phyloP scores from a whole-genome alignment of 2,797 vertebrate genomes.

The Lepidocolaptes lacrymiger region DNA sequence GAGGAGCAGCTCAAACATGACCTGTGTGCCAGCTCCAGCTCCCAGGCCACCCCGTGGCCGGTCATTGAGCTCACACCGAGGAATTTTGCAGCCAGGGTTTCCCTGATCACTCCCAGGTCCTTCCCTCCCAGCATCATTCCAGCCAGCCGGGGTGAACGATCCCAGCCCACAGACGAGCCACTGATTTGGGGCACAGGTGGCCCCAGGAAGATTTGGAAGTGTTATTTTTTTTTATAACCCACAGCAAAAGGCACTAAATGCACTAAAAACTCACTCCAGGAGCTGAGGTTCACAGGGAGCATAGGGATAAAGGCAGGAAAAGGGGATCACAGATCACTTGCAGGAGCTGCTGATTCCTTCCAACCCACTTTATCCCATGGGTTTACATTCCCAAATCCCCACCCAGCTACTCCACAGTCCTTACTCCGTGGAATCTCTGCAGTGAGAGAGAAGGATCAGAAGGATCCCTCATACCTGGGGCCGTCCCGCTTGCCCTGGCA shows the following conservation, averaged over 20 bases:
- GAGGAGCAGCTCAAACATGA: rapidly evolving
- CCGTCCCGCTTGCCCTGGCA: rapidly evolving
- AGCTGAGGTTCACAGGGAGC: not conserved
- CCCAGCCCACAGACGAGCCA: not conserved
- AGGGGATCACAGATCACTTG: rapidly evolving
- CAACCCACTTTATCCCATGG: rapidly evolving
- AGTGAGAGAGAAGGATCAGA: not conserved
- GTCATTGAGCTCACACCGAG: not conserved
- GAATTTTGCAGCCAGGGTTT: not conserved
- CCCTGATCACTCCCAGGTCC: not conserved
- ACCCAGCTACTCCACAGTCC: rapidly evolving
- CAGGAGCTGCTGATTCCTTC: rapidly evolving
- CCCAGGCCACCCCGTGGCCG: not conserved
- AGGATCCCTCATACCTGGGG: rapidly evolving
- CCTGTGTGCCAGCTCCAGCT: not conserved
- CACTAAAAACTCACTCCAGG: not conserved
- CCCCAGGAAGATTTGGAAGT: not conserved
- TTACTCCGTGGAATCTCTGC: rapidly evolving
- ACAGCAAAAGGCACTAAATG: not conserved
- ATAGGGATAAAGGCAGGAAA: rapidly evolving
- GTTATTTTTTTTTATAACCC: not conserved
- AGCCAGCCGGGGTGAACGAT: rapidly evolving
- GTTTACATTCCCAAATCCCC: rapidly evolving
- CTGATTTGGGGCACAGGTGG: rapidly evolving
- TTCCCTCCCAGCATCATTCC: not conserved